Conservation (phyloP, 2,113 vertebrate genomes). For the Psammodynastes pulverulentus region DNA sequence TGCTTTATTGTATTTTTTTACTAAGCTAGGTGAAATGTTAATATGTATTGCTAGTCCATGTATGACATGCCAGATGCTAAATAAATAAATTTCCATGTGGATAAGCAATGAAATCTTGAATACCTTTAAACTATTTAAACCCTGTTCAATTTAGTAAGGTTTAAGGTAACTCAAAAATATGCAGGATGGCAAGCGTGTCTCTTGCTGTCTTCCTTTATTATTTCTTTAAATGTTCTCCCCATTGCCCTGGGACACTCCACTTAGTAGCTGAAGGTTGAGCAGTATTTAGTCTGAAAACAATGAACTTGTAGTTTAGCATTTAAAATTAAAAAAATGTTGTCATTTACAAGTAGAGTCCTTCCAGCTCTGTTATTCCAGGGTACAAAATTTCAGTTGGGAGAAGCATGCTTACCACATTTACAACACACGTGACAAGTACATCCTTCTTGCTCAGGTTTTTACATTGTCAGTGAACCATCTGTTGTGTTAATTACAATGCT, state of each 20-base stretch:
- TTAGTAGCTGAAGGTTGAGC: neutral
- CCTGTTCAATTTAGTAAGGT: neutral
- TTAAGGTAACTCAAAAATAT: neutral
- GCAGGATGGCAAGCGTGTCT: neutral
- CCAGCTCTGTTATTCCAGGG: neutral
- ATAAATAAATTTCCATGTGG: conserved; percentile 53
- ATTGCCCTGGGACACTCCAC: neutral
- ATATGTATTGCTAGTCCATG: neutral
- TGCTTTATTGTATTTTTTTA: neutral
- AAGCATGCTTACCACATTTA: neutral
- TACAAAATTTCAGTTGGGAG: neutral
- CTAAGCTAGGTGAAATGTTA: neutral
- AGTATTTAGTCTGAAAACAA: neutral
- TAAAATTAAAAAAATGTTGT: neutral
- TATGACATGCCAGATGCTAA: neutral
- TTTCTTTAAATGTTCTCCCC: neutral
- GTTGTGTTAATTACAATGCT: neutral
- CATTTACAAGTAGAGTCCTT: neutral
- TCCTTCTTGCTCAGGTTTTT: neutral
- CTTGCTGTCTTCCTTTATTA: neutral
- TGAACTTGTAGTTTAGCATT: neutral
- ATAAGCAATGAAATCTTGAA: conserved; percentile 43
- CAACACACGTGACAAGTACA: neutral
- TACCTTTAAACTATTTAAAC: neutral
- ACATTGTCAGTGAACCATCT: neutral